Evolutionary conservation across 30 jellyfish, hydroid and myxozoan species (phyloP).

Genomic region (Aurelia aurita): DNA sequence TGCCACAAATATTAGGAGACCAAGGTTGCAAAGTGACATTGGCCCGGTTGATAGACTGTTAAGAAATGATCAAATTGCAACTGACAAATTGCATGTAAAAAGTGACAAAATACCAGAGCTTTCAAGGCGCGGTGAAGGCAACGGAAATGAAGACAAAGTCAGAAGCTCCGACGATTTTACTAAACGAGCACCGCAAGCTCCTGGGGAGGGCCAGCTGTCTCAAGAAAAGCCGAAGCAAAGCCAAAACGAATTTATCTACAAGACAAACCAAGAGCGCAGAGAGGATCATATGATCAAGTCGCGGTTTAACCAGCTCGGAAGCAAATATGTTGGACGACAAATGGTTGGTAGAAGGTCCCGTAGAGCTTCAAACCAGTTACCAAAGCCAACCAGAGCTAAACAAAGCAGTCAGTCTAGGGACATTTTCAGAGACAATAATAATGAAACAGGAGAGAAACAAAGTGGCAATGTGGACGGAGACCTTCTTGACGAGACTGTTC

Average conservation of each 20-base stretch:
- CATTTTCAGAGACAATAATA: background rate
- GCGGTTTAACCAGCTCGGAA: slow-evolving; percentile 73
- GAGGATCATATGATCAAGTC: slow-evolving; percentile 59
- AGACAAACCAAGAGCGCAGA: slow-evolving; percentile 61
- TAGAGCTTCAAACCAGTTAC: background rate
- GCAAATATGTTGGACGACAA: slow-evolving; percentile 60
- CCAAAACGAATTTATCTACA: background rate
- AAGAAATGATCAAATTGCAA: background rate
- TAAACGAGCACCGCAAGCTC: background rate
- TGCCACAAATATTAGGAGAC: slow-evolving; percentile 14
- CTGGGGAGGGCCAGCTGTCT: background rate
- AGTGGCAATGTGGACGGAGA: background rate
- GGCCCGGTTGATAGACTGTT: slow-evolving; percentile 30
- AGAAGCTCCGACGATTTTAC: background rate
- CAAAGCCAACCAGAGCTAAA: background rate
- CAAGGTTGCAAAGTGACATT: slow-evolving; percentile 36
- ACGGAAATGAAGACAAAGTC: background rate
- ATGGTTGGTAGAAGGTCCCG: slow-evolving; percentile 19
- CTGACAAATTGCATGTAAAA: background rate
- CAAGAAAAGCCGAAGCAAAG: background rate
- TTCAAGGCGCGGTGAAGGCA: background rate
- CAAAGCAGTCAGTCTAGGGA: background rate
- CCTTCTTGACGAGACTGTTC: background rate
- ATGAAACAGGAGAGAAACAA: background rate
- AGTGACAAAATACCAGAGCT: background rate